Evolutionary conservation across 2,113 vertebrate species (phyloP).

Genomic region (Saguinus midas): DNA sequence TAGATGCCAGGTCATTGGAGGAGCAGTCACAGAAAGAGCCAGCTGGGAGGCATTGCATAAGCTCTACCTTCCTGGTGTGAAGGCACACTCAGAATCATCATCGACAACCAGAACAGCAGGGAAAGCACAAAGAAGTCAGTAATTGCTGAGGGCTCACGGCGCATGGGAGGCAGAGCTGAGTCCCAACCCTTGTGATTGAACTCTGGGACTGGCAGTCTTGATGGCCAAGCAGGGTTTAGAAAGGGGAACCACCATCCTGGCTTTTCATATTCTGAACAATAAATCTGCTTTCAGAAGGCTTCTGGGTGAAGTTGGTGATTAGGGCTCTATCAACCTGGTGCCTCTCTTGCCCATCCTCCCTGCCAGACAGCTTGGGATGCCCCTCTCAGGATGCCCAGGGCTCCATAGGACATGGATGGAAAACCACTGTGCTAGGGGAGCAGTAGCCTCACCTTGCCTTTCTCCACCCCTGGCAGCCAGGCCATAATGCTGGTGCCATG

Average conservation of each 20-base stretch:
- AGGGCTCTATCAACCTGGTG: no score
- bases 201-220: background rate
- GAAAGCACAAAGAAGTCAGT: background rate
- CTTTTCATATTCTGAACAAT: background rate
- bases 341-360: background rate
- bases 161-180: background rate
- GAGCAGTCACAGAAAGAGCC: background rate
- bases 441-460: fast-evolving
- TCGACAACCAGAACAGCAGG: no score
- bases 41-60: fast-evolving
- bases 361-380: background rate
- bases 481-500: no score
- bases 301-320: background rate
- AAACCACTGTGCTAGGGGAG: background rate
- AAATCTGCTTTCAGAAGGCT: background rate
- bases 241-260: fast-evolving
- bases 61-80: fast-evolving
- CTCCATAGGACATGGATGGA: background rate
- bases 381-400: background rate
- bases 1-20: fast-evolving
- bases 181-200: fast-evolving
- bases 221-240: fast-evolving
- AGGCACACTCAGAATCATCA: no score
- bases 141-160: background rate
- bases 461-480: background rate